These are phyloP conservation scores for Trichogramma evanescens DNA, from an alignment of 2,888 invertebrate genomes.

Conservation along the genomic window DNA sequence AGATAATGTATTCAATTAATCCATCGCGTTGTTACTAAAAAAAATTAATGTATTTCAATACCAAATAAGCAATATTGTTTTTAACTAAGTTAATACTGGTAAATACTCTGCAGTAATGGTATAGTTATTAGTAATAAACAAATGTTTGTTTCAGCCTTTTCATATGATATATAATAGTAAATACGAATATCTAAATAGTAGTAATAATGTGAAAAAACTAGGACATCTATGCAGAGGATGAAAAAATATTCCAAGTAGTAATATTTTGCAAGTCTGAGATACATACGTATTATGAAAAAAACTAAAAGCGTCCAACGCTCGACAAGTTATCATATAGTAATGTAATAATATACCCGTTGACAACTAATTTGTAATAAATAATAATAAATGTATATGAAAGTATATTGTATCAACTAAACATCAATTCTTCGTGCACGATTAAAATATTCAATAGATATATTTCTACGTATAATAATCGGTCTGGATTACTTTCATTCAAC, in stretches of 20 bases:
- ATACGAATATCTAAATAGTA: slow-evolving; percentile 2
- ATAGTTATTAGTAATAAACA: too few species aligned
- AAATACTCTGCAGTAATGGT: too few species aligned
- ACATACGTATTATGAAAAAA: too few species aligned
- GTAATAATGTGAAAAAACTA: slow-evolving; percentile 8
- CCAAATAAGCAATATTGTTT: too few species aligned
- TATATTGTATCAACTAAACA: slow-evolving; percentile 1
- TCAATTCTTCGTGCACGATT: slow-evolving; percentile 17
- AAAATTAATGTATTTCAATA: not conserved
- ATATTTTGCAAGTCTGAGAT: too few species aligned
- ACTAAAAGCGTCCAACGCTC: too few species aligned
- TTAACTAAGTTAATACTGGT: too few species aligned
- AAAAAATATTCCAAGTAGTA: slow-evolving; percentile 1
- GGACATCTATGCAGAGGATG: slow-evolving; percentile 15
- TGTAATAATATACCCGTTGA: too few species aligned
- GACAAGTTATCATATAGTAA: too few species aligned
- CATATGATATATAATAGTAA: not conserved
- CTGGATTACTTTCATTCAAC: not conserved
- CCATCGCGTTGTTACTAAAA: slow-evolving; percentile 20
- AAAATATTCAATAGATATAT: not conserved
- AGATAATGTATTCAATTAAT: slow-evolving; percentile 9
- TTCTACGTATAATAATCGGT: slow-evolving; percentile 10
- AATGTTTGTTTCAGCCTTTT: not conserved
- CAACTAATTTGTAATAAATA: not conserved
- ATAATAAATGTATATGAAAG: slow-evolving; percentile 6